Evolutionary conservation across 1,140 invertebrate genomes (phyloP), one percentile per base, ranked within the genome.

Genomic region (Propsilocerus akamusi): DNA sequence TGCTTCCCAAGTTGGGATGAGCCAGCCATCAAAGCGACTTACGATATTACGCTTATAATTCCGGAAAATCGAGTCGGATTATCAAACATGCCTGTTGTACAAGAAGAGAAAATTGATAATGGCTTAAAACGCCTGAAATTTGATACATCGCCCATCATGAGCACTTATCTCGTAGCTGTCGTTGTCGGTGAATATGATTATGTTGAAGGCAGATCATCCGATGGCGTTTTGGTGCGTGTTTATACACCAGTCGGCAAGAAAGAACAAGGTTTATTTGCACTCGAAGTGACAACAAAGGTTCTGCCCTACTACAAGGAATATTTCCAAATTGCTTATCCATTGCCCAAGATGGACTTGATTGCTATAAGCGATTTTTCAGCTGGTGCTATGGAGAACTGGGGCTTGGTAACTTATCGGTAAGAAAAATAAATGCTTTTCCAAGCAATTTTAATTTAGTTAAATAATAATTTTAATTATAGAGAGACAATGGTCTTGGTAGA

Each of bases 1-100:
- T 92, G 90, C 60, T 97, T 98, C 60, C 93, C 94, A 7, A 97
- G 93, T 66, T 97, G 91, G 91, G 94, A 97, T 69, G 94, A 97
- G 64, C 94, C 94, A 28, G 86, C 89, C 10, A 74, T 91, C 7
- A 98, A 97, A 68, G 86, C 92, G 5, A 92, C 88, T 2, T 98
- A 97, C 72, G 83, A 93, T 63, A 84, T 98, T 46, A 82, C 81
- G 0, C 66, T 97, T 4, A 73, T 80, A 54, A 83, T 90, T 50
- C 85, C 86, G 3, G 68, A 73, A 49, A 73, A 81, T 57, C 72
- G 80, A 52, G 81, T 88, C 6, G 88, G 87, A 25, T 70, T 97
- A 17, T 97, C 92, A 8, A 98, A 97, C 63, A 97, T 97, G 92
- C 87, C 86, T 3, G 78, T 86, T 0, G 75, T 75, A 51, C 69